phyloP scores from a whole-genome alignment of 2,888 invertebrate species.

The Hyppa rectilinea region DNA sequence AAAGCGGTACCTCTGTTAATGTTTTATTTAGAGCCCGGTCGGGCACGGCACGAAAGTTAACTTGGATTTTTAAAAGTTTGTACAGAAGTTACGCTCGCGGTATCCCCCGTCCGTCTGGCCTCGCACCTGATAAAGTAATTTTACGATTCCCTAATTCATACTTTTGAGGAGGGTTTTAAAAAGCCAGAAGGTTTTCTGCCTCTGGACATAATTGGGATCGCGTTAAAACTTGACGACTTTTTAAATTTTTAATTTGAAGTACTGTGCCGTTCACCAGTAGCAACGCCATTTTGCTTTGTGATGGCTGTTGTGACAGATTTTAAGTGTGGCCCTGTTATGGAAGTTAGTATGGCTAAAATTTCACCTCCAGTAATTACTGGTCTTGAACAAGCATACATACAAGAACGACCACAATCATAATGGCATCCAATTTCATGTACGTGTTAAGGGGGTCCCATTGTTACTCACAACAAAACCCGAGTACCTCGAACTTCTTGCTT shows the following conservation, averaged over 20 bases:
- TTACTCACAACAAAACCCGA: constrained; percentile 83
- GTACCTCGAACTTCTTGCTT: constrained; percentile 86
- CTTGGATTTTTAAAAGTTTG: constrained; percentile 90
- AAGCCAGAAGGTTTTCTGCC: constrained; percentile 81
- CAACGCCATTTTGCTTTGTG: constrained; percentile 50
- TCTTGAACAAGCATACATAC: constrained; percentile 60
- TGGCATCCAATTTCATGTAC: constrained; percentile 79
- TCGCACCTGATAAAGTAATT: constrained; percentile 89
- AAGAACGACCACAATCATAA: constrained; percentile 74
- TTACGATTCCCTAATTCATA: constrained; percentile 88
- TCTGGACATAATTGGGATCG: constrained; percentile 82
- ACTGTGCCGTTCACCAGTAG: constrained; percentile 42
- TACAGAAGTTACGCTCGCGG: constrained; percentile 81
- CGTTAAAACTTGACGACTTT: constrained; percentile 79
- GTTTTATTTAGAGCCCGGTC: constrained; percentile 83
- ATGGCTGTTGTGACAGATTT: constrained; percentile 61
- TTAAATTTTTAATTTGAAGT: constrained; percentile 78
- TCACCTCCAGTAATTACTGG: constrained; percentile 65
- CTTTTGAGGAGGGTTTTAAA: constrained; percentile 88
- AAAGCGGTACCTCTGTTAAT: constrained; percentile 81
- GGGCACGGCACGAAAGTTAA: constrained; percentile 82
- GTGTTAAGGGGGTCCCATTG: constrained; percentile 81
- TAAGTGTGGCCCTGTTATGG: constrained; percentile 46
- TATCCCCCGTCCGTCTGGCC: constrained; percentile 80
- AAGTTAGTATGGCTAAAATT: constrained; percentile 41